These are phyloP conservation scores for Camponotus vicinus DNA, from an alignment of 1,140 invertebrate genomes.

Conservation along the genomic window DNA sequence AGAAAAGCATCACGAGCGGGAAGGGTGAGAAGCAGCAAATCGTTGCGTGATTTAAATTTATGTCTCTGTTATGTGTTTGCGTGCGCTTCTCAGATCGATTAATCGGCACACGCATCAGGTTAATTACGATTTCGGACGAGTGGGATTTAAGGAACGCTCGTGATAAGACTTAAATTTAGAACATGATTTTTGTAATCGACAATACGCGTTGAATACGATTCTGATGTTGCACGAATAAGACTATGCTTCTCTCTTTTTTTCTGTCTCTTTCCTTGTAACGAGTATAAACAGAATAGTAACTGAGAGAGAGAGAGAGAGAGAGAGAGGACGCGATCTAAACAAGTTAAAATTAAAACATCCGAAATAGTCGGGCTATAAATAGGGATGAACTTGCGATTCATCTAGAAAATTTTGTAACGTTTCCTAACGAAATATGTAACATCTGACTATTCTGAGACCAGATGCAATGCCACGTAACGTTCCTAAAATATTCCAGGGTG, in stretches of 20 bases:
- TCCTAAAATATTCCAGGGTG: not conserved
- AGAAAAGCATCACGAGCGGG: constrained; percentile 39
- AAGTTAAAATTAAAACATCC: constrained; percentile 52
- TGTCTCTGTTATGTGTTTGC: not conserved
- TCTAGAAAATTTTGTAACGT: constrained; percentile 34
- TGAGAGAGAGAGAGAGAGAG: no score
- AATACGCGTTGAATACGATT: not conserved
- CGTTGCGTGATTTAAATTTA: constrained; percentile 19
- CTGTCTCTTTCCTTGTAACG: not conserved
- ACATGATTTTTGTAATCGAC: constrained; percentile 11
- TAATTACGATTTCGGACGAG: not conserved
- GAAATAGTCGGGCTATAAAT: constrained; percentile 47
- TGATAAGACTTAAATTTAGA: constrained; percentile 25
- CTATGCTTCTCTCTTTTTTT: not conserved
- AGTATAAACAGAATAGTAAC: constrained; percentile 37
- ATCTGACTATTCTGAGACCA: not conserved
- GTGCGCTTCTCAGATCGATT: not conserved
- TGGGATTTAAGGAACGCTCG: not conserved
- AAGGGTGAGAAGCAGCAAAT: constrained; percentile 22
- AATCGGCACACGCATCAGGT: constrained; percentile 3
- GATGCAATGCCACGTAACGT: not conserved
- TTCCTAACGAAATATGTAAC: constrained; percentile 18
- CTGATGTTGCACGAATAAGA: not conserved
- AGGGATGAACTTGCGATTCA: constrained; percentile 28
- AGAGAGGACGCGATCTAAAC: constrained; percentile 30